Conservation (phyloP, 2,888 invertebrate genomes). For the Morpho achilles region DNA sequence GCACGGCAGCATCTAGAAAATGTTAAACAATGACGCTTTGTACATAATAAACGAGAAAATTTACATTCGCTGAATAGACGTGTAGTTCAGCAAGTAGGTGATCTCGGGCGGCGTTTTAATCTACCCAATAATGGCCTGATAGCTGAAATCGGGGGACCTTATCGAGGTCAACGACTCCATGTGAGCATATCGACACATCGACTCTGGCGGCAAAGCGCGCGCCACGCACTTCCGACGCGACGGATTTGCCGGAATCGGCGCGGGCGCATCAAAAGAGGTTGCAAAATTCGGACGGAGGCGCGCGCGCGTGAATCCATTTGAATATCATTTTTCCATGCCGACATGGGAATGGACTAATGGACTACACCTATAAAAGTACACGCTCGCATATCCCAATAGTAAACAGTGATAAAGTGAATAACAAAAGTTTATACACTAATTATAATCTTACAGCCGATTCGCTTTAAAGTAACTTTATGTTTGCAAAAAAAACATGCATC, state of each 20-base stretch:
- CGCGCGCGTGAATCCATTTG: slow-evolving; percentile 77
- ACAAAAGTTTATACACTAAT: too few species aligned
- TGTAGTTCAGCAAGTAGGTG: slow-evolving; percentile 10
- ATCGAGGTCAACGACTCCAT: slow-evolving; percentile 70
- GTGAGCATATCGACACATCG: slow-evolving; percentile 70
- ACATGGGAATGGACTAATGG: slow-evolving; percentile 59
- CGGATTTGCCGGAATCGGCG: slow-evolving; percentile 79
- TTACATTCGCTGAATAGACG: slow-evolving; percentile 12
- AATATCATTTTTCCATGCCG: slow-evolving; percentile 70
- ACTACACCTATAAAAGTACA: slow-evolving; percentile 34
- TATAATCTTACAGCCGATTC: slow-evolving; percentile 48
- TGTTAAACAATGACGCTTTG: slow-evolving; percentile 19
- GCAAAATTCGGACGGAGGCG: slow-evolving; percentile 74
- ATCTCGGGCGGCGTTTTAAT: slow-evolving; percentile 45
- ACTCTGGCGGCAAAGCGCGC: slow-evolving; percentile 50
- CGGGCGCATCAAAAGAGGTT: slow-evolving; percentile 74
- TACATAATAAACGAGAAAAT: slow-evolving; percentile 20
- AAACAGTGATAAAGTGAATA: too few species aligned
- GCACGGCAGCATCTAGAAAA: slow-evolving; percentile 17
- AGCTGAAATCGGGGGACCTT: slow-evolving; percentile 60
- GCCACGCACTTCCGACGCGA: slow-evolving; percentile 77
- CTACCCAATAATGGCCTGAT: slow-evolving; percentile 56
- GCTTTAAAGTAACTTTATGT: slow-evolving; percentile 40
- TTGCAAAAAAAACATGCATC: slow-evolving; percentile 34
- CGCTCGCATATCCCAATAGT: not conserved